Evolutionary conservation across 2,113 vertebrate genomes (phyloP).

Genomic region (Chaenocephalus aceratus): DNA sequence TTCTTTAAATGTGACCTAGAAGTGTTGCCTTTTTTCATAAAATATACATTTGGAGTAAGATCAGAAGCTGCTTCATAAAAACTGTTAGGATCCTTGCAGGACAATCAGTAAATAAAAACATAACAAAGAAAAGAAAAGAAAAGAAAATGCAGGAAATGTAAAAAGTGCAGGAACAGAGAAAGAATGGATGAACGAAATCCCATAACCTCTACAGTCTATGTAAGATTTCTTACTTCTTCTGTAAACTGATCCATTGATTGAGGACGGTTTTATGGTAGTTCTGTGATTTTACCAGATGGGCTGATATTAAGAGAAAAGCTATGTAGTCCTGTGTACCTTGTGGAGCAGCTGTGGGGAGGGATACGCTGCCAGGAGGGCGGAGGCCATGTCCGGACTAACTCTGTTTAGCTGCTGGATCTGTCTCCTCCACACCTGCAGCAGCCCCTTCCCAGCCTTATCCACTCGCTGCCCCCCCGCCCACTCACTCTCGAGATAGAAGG

Average conservation of each 20-base stretch:
- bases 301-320: neutral
- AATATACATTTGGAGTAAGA: no score
- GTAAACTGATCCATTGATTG: no score
- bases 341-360: constrained; percentile 90
- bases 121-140: constrained; percentile 2
- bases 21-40: neutral
- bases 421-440: constrained; percentile 91
- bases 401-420: constrained; percentile 94
- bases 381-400: constrained; percentile 91
- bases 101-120: neutral
- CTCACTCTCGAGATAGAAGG: constrained; percentile 89
- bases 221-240: no score
- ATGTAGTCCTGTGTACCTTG: constrained; percentile 80
- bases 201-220: no score
- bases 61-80: neutral
- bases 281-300: no score
- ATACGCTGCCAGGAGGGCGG: constrained; percentile 87
- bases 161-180: no score
- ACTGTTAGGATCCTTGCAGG: neutral
- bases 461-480: constrained; percentile 88
- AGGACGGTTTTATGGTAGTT: no score
- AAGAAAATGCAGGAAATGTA: neutral
- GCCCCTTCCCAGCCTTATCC: constrained; percentile 85
- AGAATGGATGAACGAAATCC: no score
- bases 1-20: neutral